Evolutionary conservation across 2,888 invertebrate species (phyloP), one percentile per base, ranked within the genome.

Genomic region (Trichacis sp.): DNA sequence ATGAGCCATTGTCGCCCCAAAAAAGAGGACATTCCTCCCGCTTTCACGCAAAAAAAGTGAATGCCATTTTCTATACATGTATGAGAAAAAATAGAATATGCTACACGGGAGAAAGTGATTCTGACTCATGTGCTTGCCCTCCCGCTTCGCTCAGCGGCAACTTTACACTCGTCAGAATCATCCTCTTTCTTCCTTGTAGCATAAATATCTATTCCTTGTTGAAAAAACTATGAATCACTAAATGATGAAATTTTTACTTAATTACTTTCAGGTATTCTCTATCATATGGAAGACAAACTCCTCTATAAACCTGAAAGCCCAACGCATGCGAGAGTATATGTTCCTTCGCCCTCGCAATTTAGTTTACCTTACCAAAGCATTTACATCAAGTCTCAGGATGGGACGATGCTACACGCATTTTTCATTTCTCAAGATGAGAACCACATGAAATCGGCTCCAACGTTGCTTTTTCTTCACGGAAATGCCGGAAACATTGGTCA

Each of bases 401-500:
- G 93, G 18, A 89, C 91, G 2, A 89, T 90, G 76, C 86, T 95
- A 50, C 94, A 95, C 75, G 90, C 93, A 84, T 95, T 92, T 81
- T 91, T 94, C 76, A 91, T 95, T 65, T 89, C 91, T 74, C 95
- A 95, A 81, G 86, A 89, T 1, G 88, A 88, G 62, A 89, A 89
- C 45, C 88, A 89, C 67, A 89, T 89, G 72, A 88, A 89, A 71
- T 88, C 88, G 76, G 90, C 89, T 52, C 94, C 95, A 0, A 97
- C 97, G 8, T 87, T 97, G 78, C 86, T 97, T 50, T 96, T 94
- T 85, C 91, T 97, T 70, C 97, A 98, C 87, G 97, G 97, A 4
- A 98, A 97, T 89, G 97, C 97, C 52, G 97, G 97, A 11, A 98
- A 97, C 82, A 95, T 97, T 89, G 97, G 97, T 0, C 97, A 97